Evolutionary conservation across 2,888 invertebrate species (phyloP).

Genomic region (Matsumyia berberina): DNA sequence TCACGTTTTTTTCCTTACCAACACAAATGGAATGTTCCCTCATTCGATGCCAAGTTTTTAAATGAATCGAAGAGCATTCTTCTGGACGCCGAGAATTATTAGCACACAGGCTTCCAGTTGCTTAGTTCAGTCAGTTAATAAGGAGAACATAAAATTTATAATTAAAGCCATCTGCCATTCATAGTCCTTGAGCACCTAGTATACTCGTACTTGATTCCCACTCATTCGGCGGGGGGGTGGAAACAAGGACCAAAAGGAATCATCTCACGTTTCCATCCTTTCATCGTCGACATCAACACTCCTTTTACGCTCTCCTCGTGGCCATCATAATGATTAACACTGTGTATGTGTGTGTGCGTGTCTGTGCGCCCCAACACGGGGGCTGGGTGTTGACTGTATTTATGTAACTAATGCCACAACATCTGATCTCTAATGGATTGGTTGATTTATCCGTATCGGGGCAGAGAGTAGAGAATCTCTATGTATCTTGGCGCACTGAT

Average conservation of each 20-base stretch:
- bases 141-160: conserved; percentile 3
- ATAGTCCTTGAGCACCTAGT: neutral
- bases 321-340: conserved; percentile 59
- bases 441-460: conserved; percentile 65
- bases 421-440: conserved; percentile 76
- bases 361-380: neutral
- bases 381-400: conserved; percentile 37
- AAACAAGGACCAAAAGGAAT: conserved; percentile 17
- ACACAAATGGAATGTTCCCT: neutral
- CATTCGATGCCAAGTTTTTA: conserved; percentile 26
- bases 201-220: conserved; percentile 22
- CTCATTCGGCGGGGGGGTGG: neutral
- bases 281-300: conserved; percentile 63
- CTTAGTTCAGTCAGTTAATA: neutral
- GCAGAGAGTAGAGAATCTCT: conserved; percentile 41
- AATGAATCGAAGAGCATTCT: conserved; percentile 1
- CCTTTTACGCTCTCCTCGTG: conserved; percentile 26
- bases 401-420: conserved; percentile 74
- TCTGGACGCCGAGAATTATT: conserved; percentile 2
- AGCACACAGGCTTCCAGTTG: neutral
- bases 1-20: too few relatives aligned
- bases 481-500: conserved; percentile 16
- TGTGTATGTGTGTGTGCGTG: conserved; percentile 1
- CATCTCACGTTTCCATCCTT: conserved; percentile 64
- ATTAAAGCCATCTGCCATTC: conserved; percentile 31